A percentile compares a stretch with the other conserved stretches of the same genome.
phyloP scores from a whole-genome alignment of 2,797 vertebrate genomes.

The Pseudochirops cupreus region DNA sequence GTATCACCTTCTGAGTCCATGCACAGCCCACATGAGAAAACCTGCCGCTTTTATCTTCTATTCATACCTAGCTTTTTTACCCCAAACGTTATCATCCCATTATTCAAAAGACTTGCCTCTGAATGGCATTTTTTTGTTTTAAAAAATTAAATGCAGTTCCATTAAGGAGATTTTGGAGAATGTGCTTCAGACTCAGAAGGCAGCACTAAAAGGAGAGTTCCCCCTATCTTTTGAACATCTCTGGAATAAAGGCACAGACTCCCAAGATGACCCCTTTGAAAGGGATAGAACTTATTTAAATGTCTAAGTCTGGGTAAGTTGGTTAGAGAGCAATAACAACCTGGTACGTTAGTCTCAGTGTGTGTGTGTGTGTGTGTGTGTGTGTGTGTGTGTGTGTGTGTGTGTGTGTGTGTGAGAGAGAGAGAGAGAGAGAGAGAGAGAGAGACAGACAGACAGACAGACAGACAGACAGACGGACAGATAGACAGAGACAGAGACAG shows the following conservation, averaged over 20 bases:
- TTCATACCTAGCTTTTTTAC: constrained; percentile 32
- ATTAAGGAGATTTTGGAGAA: not conserved
- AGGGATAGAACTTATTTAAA: not conserved
- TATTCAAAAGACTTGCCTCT: constrained; percentile 56
- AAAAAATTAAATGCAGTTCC: constrained; percentile 11
- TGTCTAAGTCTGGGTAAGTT: not conserved
- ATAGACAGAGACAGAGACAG: too few relatives aligned
- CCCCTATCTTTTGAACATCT: not conserved
- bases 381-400: not conserved
- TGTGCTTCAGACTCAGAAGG: not conserved
- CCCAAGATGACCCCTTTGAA: not conserved
- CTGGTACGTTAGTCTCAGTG: not conserved
- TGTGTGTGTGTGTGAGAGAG: not conserved
- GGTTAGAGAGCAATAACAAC: not conserved
- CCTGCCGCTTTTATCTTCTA: not conserved
- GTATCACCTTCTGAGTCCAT: not conserved
- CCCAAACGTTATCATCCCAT: constrained; percentile 6
- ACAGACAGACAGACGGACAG: not conserved
- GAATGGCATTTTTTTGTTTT: not conserved
- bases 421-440: not conserved
- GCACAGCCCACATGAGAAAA: not conserved
- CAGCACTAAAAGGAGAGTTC: not conserved
- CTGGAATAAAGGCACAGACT: not conserved
- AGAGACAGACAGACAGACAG: not conserved
- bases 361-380: not conserved